Percentiles rank a stretch among this genome's conserved stretches.
Conservation (phyloP, 2,797 vertebrate species). For the Mus spretus region DNA sequence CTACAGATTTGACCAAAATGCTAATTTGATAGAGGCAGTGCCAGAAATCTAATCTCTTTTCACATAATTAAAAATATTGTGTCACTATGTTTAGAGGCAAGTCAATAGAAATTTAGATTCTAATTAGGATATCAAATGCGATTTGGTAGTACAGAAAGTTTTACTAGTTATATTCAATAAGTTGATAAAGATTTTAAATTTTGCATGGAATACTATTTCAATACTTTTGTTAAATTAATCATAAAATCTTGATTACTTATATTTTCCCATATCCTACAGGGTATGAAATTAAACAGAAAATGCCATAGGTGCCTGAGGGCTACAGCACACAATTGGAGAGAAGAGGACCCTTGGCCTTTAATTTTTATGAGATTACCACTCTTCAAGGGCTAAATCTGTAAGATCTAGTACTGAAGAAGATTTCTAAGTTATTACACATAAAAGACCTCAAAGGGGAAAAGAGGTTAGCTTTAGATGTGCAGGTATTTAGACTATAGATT, state of each 20-base stretch:
- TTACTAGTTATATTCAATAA: not conserved
- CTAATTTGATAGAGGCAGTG: not conserved
- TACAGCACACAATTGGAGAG: not conserved
- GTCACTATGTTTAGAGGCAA: not conserved
- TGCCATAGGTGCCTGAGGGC: not conserved
- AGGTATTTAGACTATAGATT: constrained; percentile 40
- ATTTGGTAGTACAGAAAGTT: not conserved
- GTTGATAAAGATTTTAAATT: not conserved
- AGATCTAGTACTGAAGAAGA: not conserved
- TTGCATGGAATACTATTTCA: not conserved
- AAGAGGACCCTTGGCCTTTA: constrained; percentile 43
- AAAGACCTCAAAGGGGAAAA: not conserved
- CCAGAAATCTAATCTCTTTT: not conserved
- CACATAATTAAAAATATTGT: not conserved
- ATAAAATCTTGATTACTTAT: not conserved
- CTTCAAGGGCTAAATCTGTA: constrained; percentile 52
- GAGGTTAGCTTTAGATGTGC: not conserved
- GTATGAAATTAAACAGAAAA: not conserved
- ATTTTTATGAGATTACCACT: constrained; percentile 73
- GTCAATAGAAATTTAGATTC: not conserved
- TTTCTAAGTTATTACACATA: constrained; percentile 63
- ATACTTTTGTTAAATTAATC: not conserved
- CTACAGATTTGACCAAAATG: not conserved
- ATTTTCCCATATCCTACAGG: not conserved
- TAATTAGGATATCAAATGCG: not conserved